Conservation (phyloP, 2,113 vertebrate genomes). For the Tragelaphus scriptus region DNA sequence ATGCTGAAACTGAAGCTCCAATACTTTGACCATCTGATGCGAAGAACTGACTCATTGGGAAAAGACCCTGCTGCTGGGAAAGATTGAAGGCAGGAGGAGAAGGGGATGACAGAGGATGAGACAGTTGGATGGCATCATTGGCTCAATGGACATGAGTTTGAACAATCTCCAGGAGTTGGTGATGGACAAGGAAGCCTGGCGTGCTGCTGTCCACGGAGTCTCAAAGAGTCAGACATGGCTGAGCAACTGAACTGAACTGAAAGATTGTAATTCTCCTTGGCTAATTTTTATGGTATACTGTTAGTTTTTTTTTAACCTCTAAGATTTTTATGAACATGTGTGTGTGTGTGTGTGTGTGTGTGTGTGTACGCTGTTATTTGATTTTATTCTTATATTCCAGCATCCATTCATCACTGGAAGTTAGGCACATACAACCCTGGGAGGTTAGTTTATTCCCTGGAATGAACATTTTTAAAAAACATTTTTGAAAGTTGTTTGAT, state of each 20-base stretch:
- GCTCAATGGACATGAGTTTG: neutral
- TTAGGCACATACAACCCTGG: neutral
- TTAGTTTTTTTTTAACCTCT: neutral
- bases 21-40: neutral
- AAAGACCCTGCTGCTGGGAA: neutral
- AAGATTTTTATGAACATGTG: neutral
- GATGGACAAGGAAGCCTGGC: neutral
- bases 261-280: neutral
- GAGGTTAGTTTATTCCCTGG: constrained; percentile 6
- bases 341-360: neutral
- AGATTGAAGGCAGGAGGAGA: neutral
- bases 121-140: neutral
- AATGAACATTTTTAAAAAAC: neutral
- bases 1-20: neutral
- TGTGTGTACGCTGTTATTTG: neutral
- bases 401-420: neutral
- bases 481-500: constrained; percentile 22
- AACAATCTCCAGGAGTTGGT: neutral
- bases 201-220: neutral
- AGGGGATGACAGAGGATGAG: neutral
- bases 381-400: constrained; percentile 18
- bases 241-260: neutral
- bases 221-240: neutral
- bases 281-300: neutral
- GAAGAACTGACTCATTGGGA: neutral